These are phyloP conservation scores for Atractosteus spatula DNA, from an alignment of 2,113 vertebrate species.

Conservation along the genomic window DNA sequence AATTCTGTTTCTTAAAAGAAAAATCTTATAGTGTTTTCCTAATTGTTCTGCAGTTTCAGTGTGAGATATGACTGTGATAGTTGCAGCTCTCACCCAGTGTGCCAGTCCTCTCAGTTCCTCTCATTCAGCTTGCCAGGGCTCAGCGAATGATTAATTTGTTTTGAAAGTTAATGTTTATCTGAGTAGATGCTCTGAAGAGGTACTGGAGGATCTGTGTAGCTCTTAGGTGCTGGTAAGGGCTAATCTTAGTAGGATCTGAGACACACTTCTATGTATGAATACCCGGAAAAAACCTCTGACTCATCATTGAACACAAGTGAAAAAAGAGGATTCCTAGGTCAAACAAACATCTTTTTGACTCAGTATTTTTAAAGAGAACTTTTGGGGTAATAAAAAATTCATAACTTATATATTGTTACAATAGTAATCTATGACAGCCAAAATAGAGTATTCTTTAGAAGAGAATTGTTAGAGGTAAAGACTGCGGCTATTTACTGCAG, in stretches of 20 bases:
- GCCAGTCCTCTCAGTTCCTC: conserved; percentile 33
- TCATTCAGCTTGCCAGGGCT: conserved; percentile 23
- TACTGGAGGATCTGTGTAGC: not conserved
- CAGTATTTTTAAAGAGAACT: too few species aligned
- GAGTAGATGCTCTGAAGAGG: not conserved
- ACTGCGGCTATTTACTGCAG: not conserved
- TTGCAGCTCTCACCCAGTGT: conserved; percentile 26
- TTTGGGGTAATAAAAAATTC: too few species aligned
- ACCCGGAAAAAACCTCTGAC: conserved; percentile 23
- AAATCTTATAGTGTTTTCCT: not conserved
- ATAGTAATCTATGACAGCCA: too few species aligned
- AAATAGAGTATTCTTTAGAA: not conserved
- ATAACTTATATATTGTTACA: too few species aligned
- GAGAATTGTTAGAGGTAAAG: not conserved
- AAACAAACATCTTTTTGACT: too few species aligned
- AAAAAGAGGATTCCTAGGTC: too few species aligned
- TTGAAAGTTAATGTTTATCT: not conserved
- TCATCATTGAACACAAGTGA: not conserved
- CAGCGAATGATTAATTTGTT: not conserved
- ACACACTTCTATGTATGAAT: not conserved
- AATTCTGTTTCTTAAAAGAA: too few species aligned
- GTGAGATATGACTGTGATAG: conserved; percentile 38
- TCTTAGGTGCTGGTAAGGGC: not conserved
- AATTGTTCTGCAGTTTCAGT: not conserved
- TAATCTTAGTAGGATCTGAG: not conserved